Evolutionary conservation across 1,140 invertebrate genomes (phyloP), one percentile per base, ranked within the genome.

Genomic region (Sweltsa coloradensis): DNA sequence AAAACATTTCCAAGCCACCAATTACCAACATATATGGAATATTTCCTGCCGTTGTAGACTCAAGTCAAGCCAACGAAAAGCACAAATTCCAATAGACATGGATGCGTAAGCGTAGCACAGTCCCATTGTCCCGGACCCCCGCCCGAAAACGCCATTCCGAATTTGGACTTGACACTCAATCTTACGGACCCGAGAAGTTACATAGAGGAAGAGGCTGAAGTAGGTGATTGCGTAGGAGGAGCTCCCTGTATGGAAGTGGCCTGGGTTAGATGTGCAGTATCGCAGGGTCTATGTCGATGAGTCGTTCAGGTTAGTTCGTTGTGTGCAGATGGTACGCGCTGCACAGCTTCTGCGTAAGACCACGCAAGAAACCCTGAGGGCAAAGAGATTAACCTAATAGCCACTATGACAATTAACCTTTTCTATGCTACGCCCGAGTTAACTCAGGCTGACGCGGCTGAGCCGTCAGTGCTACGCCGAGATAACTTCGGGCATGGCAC

Each of bases 1-100:
- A 98, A 66, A 22, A 95, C 86, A 66, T 99, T 99, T 99, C 96
- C 6, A 97, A 68, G 13, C 94, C 93, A 47, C 98, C 85, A 11
- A 97, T 78, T 31, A 97, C 84, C 0, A 96, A 86, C 36, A 98
- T 64, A 68, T 97, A 97, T 0, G 95, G 95, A 96, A 96, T 34
- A 97, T 81, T 61, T 85, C 83, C 61, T 84, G 85, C 24, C 78
- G 78, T 61, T 83, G 78, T 22, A 84, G 66, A 46, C 80, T 83
- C 1, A 87, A 3, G 82, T 85, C 52, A 87, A 67, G 2, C 84
- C 92, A 63, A 97, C 94, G 58, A 92, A 85, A 54, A 92, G 86
- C n/a, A 66, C 92, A 97, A 18, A 97, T 73, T 21, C 93, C 93
- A 53, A 94, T 76, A 2, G 91, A 93, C 86, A 97, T 97, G 3